phyloP scores from a whole-genome alignment of 1,140 invertebrate genomes.

The Bombus waltoni region DNA sequence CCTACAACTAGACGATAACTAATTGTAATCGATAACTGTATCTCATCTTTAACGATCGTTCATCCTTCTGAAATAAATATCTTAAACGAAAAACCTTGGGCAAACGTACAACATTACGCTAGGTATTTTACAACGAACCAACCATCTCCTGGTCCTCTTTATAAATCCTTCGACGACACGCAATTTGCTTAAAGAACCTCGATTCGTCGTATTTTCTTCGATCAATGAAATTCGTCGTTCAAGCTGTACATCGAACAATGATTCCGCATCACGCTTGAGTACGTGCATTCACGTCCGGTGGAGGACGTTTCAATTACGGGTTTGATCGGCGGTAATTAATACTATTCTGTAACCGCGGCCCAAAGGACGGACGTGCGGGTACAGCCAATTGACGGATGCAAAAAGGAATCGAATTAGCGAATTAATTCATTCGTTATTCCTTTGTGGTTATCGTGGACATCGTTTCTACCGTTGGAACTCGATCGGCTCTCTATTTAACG shows the following conservation, averaged over 20 bases:
- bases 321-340: conserved; percentile 48
- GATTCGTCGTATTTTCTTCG: too few relatives aligned
- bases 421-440: conserved; percentile 13
- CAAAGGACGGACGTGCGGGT: neutral
- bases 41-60: neutral
- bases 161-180: neutral
- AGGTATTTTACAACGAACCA: neutral
- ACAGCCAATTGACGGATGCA: conserved; percentile 7
- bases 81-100: neutral
- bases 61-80: neutral
- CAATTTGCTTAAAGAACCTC: neutral
- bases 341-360: neutral
- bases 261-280: neutral
- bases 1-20: neutral
- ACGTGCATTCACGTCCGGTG: neutral
- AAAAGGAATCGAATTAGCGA: conserved; percentile 42
- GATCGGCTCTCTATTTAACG: too few relatives aligned
- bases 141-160: neutral
- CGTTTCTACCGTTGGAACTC: neutral
- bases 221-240: neutral
- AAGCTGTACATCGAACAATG: neutral
- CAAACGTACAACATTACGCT: neutral
- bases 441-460: neutral
- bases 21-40: neutral
- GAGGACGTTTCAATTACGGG: conserved; percentile 14